Evolutionary conservation across 2,797 vertebrate genomes (phyloP).

Genomic region (Sebastes minor): DNA sequence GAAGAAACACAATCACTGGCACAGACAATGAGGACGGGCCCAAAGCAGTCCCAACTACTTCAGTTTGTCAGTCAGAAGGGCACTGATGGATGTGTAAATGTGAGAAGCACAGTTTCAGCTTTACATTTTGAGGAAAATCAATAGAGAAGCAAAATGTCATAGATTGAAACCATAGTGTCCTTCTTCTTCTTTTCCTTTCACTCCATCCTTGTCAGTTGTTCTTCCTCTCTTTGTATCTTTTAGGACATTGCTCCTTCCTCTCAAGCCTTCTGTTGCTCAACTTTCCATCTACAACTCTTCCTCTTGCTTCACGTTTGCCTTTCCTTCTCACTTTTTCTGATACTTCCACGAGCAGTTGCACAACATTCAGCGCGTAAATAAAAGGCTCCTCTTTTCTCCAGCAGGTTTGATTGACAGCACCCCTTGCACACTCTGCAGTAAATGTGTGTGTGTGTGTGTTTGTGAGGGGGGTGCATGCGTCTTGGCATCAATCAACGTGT

Average conservation of each 20-base stretch:
- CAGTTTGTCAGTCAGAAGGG: not conserved
- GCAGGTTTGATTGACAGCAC: conserved; percentile 68
- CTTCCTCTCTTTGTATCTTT: not conserved
- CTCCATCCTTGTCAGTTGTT: not conserved
- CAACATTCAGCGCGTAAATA: conserved; percentile 29
- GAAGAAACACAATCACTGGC: conserved; percentile 25
- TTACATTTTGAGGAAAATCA: not conserved
- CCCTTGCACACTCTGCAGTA: conserved; percentile 44
- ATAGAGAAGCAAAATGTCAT: not conserved
- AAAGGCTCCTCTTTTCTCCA: conserved; percentile 38
- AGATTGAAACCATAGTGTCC: not conserved
- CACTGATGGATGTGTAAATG: not conserved
- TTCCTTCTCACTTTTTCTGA: conserved; percentile 36
- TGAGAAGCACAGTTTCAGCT: not conserved
- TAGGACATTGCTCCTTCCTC: conserved; percentile 5
- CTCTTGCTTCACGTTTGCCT: conserved; percentile 42
- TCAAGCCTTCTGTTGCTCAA: conserved; percentile 25
- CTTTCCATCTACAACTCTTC: conserved; percentile 34
- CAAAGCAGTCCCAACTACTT: not conserved
- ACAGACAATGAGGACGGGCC: conserved; percentile 1
- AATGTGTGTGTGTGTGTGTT: not conserved
- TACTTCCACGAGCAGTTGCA: conserved; percentile 59
- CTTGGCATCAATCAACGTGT: conserved; percentile 52
- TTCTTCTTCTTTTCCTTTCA: not conserved
- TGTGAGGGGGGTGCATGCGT: conserved; percentile 15